Conservation (phyloP, 1,140 invertebrate genomes). For the Bursaphelenchus mucronatus region DNA sequence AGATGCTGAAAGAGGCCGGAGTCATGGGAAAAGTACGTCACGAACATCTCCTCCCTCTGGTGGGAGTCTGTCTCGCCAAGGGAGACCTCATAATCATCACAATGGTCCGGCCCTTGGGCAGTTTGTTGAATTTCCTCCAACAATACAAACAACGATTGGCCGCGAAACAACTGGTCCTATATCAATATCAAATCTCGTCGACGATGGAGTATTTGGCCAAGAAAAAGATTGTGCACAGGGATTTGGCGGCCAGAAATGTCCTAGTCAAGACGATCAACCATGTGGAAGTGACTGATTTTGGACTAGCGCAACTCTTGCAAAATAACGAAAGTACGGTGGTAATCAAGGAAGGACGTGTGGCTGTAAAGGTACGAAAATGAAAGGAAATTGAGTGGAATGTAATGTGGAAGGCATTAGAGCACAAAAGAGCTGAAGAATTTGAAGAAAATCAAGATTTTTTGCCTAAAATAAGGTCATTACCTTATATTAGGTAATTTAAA, state of each 20-base stretch:
- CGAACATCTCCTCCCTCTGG: slow-evolving; percentile 82
- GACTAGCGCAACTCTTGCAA: slow-evolving; percentile 62
- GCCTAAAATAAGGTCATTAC: no score
- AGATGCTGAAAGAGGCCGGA: slow-evolving; percentile 73
- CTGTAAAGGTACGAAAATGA: slow-evolving; percentile 9
- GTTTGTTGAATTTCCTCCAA: slow-evolving; percentile 86
- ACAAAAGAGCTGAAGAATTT: no score
- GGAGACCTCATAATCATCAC: slow-evolving; percentile 70
- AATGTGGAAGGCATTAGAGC: no score
- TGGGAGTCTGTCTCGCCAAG: slow-evolving; percentile 75
- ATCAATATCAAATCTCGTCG: slow-evolving; percentile 95
- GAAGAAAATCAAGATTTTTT: no score
- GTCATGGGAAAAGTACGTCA: slow-evolving; percentile 97
- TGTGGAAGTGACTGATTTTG: slow-evolving; percentile 97
- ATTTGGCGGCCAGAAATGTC: slow-evolving; percentile 91
- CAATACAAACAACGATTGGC: slow-evolving; percentile 88
- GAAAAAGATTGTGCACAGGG: slow-evolving; percentile 85
- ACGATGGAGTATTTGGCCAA: slow-evolving; percentile 96
- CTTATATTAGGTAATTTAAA: no score
- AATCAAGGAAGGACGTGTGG: slow-evolving; percentile 25
- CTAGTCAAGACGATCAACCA: slow-evolving; percentile 85
- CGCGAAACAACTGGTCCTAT: slow-evolving; percentile 86
- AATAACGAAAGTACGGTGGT: slow-evolving; percentile 33
- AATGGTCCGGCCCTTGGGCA: slow-evolving; percentile 91
- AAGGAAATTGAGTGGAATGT: background rate